Percentiles rank a stretch among this genome's conserved stretches.
Conservation (phyloP, 1,140 invertebrate species). For the Ladona fulva region DNA sequence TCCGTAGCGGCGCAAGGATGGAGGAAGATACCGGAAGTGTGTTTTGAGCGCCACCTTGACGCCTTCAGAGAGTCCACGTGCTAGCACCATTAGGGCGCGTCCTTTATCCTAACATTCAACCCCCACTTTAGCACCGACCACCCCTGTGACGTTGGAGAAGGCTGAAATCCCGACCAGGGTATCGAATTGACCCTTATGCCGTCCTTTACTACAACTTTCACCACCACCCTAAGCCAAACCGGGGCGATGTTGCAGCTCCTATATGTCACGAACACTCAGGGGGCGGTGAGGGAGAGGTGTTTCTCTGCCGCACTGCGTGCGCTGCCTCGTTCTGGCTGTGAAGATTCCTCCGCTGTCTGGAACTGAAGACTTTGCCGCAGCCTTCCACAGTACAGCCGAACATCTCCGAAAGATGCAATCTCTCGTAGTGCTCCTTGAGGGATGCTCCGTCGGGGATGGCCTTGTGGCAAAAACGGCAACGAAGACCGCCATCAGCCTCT, state of each 20-base stretch:
- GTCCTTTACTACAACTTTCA: background rate
- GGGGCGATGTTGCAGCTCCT: background rate
- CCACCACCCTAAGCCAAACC: background rate
- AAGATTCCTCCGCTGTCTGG: constrained; percentile 59
- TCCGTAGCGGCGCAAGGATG: too few species aligned
- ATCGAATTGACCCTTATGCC: too few species aligned
- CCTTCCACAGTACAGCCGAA: constrained; percentile 68
- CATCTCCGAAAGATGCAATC: constrained; percentile 59
- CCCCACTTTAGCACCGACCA: too few species aligned
- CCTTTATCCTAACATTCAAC: too few species aligned
- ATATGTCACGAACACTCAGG: background rate
- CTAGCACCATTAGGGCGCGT: too few species aligned
- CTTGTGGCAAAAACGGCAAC: constrained; percentile 55
- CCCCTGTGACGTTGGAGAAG: too few species aligned
- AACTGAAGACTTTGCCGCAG: constrained; percentile 74
- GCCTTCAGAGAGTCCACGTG: too few species aligned
- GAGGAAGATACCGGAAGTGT: too few species aligned
- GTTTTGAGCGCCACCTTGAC: too few species aligned
- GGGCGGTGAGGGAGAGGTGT: background rate
- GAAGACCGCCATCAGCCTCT: constrained; percentile 51
- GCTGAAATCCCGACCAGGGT: too few species aligned
- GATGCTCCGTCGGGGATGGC: constrained; percentile 47
- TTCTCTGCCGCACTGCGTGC: background rate
- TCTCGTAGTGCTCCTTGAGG: constrained; percentile 58
- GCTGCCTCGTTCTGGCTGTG: constrained; percentile 46